Base-by-base conservation (phyloP, 2,113 vertebrate species). In the Nothoprocta perdicaria region DNA sequence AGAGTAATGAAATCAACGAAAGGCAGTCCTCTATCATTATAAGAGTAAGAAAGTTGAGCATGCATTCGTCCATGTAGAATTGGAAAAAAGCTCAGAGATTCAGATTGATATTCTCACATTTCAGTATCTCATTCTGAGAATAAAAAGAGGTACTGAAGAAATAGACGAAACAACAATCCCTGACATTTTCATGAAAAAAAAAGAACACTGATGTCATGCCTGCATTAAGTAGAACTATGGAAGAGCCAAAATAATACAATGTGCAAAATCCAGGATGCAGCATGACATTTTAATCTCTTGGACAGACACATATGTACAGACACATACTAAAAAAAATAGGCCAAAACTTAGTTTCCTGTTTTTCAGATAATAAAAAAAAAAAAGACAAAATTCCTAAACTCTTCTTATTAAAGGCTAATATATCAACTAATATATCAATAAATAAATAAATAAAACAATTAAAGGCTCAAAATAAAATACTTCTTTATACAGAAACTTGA, bases 31-130 rank as follows among this genome's bases (percentile, higher is more conserved):
- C 10, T 45, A 7, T 74, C 24, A 14, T 31, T 17, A 41, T 73
- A 92, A 29, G 5, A 53, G 14, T 55, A 67, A 53, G n/a, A 62
- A 90, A 87, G 10, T 3, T 9, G 15, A 74, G 7, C 16, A 52
- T 71, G 71, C 10, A 14, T 69, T 82, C 33, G 46, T 87, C 46
- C 10, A 45, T 0, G 0, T 23, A 19, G 23, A 80, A 75, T 0
- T 45, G 3, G 24, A 19, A 77, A 63, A 50, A 65, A 83, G 6
- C 2, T 38, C 26, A 52, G 53, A 62, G 3, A 5, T 40, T 8
- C 5, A 80, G 19, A 60, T 0, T 61, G 17, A 92, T 58, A 82
- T 52, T 41, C 17, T 68, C 13, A 48, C 38, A 9, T 84, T 81
- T 66, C 57, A 73, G 23, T n/a, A 62, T 69, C 15, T 65, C 14